Evolutionary conservation across 2,888 invertebrate species (phyloP).

Genomic region (Fragum fragum): DNA sequence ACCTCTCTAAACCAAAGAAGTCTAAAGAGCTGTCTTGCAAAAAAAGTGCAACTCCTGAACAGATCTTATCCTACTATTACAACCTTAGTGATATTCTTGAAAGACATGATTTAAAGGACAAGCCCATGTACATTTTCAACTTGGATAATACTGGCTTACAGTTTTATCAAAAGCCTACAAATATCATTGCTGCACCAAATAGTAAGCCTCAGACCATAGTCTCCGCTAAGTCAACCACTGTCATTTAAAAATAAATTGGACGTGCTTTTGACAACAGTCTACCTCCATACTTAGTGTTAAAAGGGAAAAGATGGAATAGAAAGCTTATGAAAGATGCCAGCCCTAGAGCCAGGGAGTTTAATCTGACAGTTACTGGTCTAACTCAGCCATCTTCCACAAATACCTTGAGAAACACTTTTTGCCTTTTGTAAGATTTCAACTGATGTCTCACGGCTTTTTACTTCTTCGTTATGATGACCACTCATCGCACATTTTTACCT

Average conservation of each 20-base stretch:
- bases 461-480: conserved; percentile 40
- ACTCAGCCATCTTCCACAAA: conserved; percentile 33
- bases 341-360: conserved; percentile 36
- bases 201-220: conserved; percentile 16
- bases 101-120: conserved; percentile 35
- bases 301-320: conserved; percentile 19
- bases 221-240: conserved; percentile 31
- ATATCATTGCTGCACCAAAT: conserved; percentile 28
- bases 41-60: conserved; percentile 23
- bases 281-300: conserved; percentile 54
- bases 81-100: conserved; percentile 12
- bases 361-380: conserved; percentile 50
- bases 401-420: conserved; percentile 46
- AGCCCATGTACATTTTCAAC: conserved; percentile 47
- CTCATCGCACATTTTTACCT: conserved; percentile 19
- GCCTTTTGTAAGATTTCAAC: conserved; percentile 26
- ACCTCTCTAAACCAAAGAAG: conserved; percentile 30
- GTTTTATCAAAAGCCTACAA: background rate
- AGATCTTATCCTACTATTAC: conserved; percentile 28
- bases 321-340: conserved; percentile 35
- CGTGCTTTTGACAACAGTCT: conserved; percentile 36
- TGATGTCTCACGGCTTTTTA: conserved; percentile 12
- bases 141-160: conserved; percentile 52
- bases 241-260: conserved; percentile 23
- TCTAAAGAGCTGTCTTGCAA: conserved; percentile 15